Evolutionary conservation across 2,797 vertebrate species (phyloP), one percentile per base, ranked within the genome.

Genomic region (Peromyscus eremicus): DNA sequence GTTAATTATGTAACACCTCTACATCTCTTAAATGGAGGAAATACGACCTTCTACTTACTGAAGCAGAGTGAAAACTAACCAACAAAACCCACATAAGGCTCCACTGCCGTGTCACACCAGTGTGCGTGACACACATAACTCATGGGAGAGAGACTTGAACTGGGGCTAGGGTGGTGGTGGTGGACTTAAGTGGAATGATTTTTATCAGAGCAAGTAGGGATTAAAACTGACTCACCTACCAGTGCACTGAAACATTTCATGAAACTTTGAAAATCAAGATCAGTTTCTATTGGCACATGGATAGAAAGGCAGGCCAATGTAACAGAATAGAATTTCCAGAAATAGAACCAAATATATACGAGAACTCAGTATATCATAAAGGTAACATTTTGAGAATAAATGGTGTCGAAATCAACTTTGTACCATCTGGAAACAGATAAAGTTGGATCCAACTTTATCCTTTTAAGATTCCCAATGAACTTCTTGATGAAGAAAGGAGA

Each of bases 381-480:
- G 97, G 97, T 97, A 97, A 95, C 96, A 96, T 97, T 96, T 96
- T 82, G 88, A 95, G 88, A 96, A 97, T 94, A 95, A 96, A 91
- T 95, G 93, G 92, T 97, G 88, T 92, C 85, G 90, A 97, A 97
- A 96, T 96, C 93, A 96, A 94, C 88, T 92, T 75, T 83, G 70
- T 90, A 57, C 95, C 97, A 98, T 97, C 97, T 97, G 97, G 97
- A 79, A 91, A 94, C 94, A 96, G 87, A 97, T 96, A 94, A 96
- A 96, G 90, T 94, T 96, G 60, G 11, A 86, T 95, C 12, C 49
- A 89, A 96, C 8, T 89, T 96, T 92, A 87, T 96, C 40, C 68
- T 94, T 95, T 94, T 52, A 94, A 93, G 75, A 89, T 97, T 97
- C 97, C 90, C 84, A 91, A 76, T 97, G 84, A 97, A 94, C 29